A percentile compares a stretch with the other conserved stretches of the same genome.
Evolutionary conservation across 2,113 vertebrate genomes (phyloP).

Genomic region (Urocitellus parryii): DNA sequence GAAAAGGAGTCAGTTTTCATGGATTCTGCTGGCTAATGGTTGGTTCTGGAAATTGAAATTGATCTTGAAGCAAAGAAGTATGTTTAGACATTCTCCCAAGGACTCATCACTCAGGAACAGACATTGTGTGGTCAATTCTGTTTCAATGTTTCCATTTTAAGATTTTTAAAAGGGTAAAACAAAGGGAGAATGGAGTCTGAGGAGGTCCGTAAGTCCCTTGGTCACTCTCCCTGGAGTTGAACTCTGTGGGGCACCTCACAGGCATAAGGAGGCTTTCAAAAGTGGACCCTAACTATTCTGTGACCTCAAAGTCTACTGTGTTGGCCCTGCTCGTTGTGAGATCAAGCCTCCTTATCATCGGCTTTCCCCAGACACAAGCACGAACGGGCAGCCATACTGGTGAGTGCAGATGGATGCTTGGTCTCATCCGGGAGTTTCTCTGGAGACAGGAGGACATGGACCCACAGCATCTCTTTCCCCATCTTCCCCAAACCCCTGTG

Average conservation of each 20-base stretch:
- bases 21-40: background rate
- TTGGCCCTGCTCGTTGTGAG: background rate
- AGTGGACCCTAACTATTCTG: background rate
- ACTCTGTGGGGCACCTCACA: rapidly evolving
- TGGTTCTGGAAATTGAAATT: background rate
- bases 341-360: background rate
- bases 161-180: background rate
- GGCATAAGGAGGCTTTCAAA: background rate
- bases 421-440: background rate
- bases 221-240: background rate
- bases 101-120: background rate
- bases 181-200: background rate
- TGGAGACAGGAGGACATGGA: rapidly evolving
- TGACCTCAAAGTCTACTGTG: background rate
- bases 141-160: background rate
- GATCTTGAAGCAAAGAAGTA: background rate
- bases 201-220: too few species aligned
- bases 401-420: background rate
- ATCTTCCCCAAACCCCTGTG: background rate
- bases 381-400: rapidly evolving
- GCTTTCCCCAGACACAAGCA: background rate
- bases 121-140: background rate
- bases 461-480: background rate
- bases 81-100: background rate
- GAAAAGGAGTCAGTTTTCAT: background rate